Conservation (phyloP, 2,113 vertebrate genomes). For the Stegastes partitus region DNA sequence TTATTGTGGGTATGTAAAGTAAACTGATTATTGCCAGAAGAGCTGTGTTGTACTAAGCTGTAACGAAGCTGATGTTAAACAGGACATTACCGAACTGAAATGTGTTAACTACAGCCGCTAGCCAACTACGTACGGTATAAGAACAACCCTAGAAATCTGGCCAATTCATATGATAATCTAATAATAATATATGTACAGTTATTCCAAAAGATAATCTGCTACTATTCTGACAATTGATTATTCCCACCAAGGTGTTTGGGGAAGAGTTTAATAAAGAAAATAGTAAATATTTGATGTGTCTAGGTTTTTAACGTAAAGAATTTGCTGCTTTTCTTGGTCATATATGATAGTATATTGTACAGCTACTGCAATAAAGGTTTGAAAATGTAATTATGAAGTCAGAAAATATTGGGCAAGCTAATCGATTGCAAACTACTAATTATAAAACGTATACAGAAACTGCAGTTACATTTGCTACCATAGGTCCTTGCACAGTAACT, state of each 20-base stretch:
- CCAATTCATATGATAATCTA: not conserved
- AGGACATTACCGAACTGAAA: not conserved
- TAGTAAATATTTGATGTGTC: no score
- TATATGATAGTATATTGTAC: not conserved
- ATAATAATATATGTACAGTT: no score
- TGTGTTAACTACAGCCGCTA: not conserved
- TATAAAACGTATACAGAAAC: not conserved
- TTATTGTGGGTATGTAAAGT: not conserved
- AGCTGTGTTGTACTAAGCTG: conserved; percentile 22
- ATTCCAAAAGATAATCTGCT: no score
- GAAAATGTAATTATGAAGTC: not conserved
- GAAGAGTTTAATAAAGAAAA: no score
- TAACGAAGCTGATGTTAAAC: conserved; percentile 10
- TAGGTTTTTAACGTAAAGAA: no score
- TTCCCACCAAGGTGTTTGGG: no score
- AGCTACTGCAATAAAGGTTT: not conserved
- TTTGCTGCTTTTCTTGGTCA: no score
- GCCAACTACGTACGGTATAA: not conserved
- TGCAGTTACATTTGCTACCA: not conserved
- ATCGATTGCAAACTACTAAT: not conserved
- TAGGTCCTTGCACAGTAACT: no score
- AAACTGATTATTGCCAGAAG: not conserved
- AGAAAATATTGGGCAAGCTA: not conserved
- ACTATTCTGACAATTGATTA: no score
- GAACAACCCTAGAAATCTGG: not conserved